Percentiles rank a stretch among this genome's conserved stretches.
Conservation (phyloP, 2,113 vertebrate genomes). For the Epinephelus moara region DNA sequence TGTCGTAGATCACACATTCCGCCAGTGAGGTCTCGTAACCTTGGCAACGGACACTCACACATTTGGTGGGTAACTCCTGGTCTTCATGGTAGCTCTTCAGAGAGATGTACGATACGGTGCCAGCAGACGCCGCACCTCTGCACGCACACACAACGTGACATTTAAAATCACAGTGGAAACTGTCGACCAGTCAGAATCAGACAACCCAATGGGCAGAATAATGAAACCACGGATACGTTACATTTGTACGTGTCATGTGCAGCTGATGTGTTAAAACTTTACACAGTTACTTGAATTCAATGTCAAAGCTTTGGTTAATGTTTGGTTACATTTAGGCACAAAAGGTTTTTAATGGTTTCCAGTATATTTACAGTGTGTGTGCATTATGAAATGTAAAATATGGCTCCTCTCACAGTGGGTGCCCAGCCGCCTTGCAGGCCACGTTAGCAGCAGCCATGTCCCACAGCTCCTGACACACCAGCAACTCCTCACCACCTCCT, state of each 20-base stretch:
- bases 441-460: slow-evolving; percentile 67
- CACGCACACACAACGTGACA: no score
- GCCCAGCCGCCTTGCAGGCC: slow-evolving; percentile 27
- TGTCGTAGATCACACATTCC: slow-evolving; percentile 84
- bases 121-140: rapidly evolving
- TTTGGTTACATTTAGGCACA: no score
- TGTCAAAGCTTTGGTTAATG: no score
- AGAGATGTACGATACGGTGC: rapidly evolving
- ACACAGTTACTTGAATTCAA: no score
- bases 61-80: slow-evolving; percentile 4
- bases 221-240: no score
- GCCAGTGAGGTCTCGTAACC: slow-evolving; percentile 87
- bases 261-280: no score
- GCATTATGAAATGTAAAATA: background rate
- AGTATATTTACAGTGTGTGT: background rate
- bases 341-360: no score
- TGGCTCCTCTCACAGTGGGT: slow-evolving; percentile 5
- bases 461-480: slow-evolving; percentile 60
- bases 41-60: slow-evolving; percentile 85
- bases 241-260: no score
- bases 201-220: no score
- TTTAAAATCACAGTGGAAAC: no score
- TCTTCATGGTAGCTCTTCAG: rapidly evolving
- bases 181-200: no score
- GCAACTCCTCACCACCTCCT: background rate